These are phyloP conservation scores for Rhinophrynus dorsalis DNA, from an alignment of 2,797 vertebrate species.

Conservation along the genomic window DNA sequence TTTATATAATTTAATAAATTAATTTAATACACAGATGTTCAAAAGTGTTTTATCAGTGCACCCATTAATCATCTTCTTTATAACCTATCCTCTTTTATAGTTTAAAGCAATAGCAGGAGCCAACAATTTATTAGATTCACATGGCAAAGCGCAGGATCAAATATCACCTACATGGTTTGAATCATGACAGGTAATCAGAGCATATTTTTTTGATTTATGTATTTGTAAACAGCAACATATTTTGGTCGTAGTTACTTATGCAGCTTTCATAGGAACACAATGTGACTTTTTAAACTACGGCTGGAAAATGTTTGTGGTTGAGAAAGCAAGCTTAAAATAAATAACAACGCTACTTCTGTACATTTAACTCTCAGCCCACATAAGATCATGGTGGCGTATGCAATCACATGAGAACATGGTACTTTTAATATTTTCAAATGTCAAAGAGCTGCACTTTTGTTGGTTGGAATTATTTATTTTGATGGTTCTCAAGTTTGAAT, in stretches of 20 bases:
- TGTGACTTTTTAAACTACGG: conserved; percentile 54
- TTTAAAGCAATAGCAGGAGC: conserved; percentile 73
- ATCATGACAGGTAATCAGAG: conserved; percentile 66
- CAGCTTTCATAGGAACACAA: conserved; percentile 51
- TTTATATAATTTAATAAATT: conserved; percentile 87
- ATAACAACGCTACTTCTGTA: not conserved
- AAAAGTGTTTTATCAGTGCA: conserved; percentile 71
- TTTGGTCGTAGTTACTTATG: conserved; percentile 55
- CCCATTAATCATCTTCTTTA: conserved; percentile 81
- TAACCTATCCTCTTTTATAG: conserved; percentile 74
- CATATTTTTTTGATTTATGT: conserved; percentile 67
- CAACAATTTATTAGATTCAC: conserved; percentile 80
- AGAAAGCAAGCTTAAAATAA: conserved; percentile 3
- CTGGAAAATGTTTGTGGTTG: not conserved
- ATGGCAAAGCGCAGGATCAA: conserved; percentile 68
- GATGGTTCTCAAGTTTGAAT: no score
- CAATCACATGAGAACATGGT: conserved; percentile 31
- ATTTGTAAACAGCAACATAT: conserved; percentile 65
- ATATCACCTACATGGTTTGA: conserved; percentile 66
- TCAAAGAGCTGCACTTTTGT: no score
- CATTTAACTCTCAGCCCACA: not conserved
- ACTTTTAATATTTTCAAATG: no score
- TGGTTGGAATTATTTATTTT: no score
- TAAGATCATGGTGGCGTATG: no score
- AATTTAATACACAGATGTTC: conserved; percentile 83